These are phyloP conservation scores for Megalops cyprinoides DNA, from an alignment of 2,797 vertebrate genomes.

Conservation along the genomic window DNA sequence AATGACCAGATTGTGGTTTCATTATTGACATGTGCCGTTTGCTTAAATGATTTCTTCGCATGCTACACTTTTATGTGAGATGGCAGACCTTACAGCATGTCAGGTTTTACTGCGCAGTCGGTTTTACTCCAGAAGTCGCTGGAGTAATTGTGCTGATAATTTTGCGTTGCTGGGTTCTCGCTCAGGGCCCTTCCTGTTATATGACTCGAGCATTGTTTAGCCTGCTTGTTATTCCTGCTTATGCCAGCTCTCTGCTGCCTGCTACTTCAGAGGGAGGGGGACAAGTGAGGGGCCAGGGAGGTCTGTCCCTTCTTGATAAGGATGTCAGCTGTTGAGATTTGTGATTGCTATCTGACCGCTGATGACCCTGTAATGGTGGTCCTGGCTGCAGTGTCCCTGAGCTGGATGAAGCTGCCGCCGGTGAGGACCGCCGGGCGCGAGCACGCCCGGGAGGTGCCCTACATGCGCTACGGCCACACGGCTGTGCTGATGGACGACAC, in stretches of 20 bases:
- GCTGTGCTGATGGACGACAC: slow-evolving; percentile 93
- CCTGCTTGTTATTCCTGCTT: neutral
- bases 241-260: neutral
- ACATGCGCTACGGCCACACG: slow-evolving; percentile 98
- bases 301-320: too few relatives aligned
- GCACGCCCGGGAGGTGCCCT: slow-evolving; percentile 88
- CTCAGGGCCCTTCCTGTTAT: neutral
- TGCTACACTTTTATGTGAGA: neutral
- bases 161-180: neutral
- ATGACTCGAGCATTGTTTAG: neutral
- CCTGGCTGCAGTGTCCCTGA: slow-evolving; percentile 83
- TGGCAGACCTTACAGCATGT: neutral
- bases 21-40: neutral
- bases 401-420: slow-evolving; percentile 94
- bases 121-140: neutral
- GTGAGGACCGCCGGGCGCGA: slow-evolving; percentile 82
- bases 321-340: too few relatives aligned
- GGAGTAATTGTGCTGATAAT: neutral
- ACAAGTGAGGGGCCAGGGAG: too few relatives aligned
- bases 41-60: neutral
- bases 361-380: neutral
- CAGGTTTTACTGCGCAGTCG: neutral
- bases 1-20: neutral
- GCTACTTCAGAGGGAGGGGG: too few relatives aligned
- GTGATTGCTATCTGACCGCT: too few relatives aligned